These are phyloP conservation scores for Ariopsis seemanni DNA, from an alignment of 2,113 vertebrate species.

Conservation along the genomic window DNA sequence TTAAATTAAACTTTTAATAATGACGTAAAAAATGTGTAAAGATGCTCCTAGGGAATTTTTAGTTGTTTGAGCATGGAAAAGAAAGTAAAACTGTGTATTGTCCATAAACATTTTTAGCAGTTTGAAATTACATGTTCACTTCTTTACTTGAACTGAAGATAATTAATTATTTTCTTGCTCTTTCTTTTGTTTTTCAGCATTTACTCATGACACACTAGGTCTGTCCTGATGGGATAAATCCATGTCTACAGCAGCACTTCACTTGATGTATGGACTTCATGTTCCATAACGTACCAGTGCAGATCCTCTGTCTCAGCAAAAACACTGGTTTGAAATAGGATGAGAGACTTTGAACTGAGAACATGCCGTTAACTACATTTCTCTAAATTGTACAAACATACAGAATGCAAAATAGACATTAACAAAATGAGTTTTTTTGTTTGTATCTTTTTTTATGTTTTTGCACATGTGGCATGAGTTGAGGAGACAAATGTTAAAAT, in stretches of 20 bases:
- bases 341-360: not conserved
- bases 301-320: not conserved
- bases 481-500: not conserved
- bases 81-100: not conserved
- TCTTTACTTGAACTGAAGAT: not conserved
- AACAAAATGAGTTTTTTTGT: not conserved
- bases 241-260: not conserved
- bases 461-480: not conserved
- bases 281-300: not conserved
- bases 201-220: conserved; percentile 25
- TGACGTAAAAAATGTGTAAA: not conserved
- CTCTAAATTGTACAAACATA: not conserved
- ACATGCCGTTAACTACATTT: not conserved
- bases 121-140: not conserved
- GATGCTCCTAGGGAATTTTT: not conserved
- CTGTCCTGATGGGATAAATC: not conserved
- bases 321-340: not conserved
- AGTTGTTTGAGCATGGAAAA: not conserved
- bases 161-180: not conserved
- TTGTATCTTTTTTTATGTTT: not conserved
- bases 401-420: not conserved
- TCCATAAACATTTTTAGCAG: not conserved
- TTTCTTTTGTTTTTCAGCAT: conserved; percentile 15
- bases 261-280: not conserved
- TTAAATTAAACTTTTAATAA: too few relatives aligned